Evolutionary conservation across 2,888 invertebrate genomes (phyloP).

Genomic region (Calameuta idolon): DNA sequence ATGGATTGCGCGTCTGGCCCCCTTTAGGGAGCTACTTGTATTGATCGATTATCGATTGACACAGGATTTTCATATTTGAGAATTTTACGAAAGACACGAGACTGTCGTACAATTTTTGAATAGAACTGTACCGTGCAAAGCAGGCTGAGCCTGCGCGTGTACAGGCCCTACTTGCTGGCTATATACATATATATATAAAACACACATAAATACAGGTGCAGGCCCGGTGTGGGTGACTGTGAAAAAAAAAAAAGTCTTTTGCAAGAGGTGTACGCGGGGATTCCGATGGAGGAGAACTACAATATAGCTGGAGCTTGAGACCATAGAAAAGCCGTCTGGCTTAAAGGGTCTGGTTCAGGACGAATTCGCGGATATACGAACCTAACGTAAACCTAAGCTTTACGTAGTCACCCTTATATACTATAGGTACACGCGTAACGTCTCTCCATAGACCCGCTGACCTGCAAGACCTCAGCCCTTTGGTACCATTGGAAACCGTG

Average conservation of each 20-base stretch:
- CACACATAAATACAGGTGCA: neutral
- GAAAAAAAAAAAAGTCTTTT: slow-evolving; percentile 46
- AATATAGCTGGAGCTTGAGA: slow-evolving; percentile 52
- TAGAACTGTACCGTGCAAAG: neutral
- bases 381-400: neutral
- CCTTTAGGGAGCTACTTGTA: neutral
- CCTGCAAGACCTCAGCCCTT: neutral
- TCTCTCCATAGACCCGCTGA: neutral
- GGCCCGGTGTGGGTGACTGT: slow-evolving; percentile 32
- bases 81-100: neutral
- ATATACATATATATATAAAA: neutral
- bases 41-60: neutral
- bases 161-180: neutral
- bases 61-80: neutral
- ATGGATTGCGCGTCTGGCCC: neutral
- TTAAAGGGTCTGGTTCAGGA: slow-evolving; percentile 59
- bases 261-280: slow-evolving; percentile 39
- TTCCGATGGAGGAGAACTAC: slow-evolving; percentile 38
- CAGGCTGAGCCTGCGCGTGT: neutral
- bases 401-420: neutral
- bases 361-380: slow-evolving; percentile 1
- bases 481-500: neutral
- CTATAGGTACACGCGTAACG: neutral
- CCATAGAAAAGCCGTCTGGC: slow-evolving; percentile 65
- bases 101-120: neutral